Evolutionary conservation across 2,888 invertebrate species (phyloP).

Genomic region (Nasonovia ribisnigri): DNA sequence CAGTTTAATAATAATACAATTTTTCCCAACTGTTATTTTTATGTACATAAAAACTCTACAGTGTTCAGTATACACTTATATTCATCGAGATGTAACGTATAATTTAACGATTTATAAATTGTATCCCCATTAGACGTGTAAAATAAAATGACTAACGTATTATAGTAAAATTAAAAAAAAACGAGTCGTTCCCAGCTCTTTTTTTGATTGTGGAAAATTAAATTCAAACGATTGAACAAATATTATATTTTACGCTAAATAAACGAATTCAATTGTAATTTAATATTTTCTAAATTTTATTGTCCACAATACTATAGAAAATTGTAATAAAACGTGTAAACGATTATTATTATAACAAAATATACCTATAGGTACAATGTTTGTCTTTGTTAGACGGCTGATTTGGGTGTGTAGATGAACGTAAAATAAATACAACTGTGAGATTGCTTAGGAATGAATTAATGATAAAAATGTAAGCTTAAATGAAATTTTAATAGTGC

Average conservation of each 20-base stretch:
- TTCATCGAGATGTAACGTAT: constrained; percentile 3
- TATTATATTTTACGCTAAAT: background rate
- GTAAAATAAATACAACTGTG: background rate
- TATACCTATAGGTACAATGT: background rate
- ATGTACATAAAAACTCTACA: background rate
- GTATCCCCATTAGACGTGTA: background rate
- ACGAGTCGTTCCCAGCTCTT: background rate
- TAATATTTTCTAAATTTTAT: background rate
- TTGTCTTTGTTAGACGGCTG: background rate
- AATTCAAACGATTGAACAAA: background rate
- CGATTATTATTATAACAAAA: background rate
- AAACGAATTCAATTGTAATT: background rate
- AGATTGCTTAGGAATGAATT: background rate
- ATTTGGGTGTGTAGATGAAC: background rate
- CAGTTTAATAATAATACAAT: constrained; percentile 27
- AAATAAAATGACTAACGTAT: background rate
- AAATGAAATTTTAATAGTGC: background rate
- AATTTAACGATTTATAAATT: background rate
- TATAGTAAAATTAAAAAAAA: background rate
- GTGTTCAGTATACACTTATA: background rate
- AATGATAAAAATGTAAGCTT: background rate
- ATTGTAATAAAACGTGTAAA: background rate
- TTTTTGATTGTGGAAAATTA: background rate
- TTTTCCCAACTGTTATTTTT: background rate
- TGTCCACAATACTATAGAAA: background rate